phyloP scores from a whole-genome alignment of 1,140 invertebrate species.

The Monomorium pharaonis region DNA sequence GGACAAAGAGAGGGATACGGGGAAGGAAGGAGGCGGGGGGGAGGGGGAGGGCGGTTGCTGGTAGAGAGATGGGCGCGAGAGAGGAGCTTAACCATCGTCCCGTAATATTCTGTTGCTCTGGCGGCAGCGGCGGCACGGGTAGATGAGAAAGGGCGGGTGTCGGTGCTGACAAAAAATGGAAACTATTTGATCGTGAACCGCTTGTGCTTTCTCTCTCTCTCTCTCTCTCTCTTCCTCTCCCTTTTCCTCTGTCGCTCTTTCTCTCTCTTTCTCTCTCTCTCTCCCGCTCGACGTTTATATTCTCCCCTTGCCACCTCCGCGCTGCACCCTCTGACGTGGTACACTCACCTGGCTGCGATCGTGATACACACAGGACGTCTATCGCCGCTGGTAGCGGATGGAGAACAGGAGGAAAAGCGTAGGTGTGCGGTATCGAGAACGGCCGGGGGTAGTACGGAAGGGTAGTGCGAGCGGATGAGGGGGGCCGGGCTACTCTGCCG shows the following conservation, averaged over 20 bases:
- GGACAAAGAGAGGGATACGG: slow-evolving; percentile 6
- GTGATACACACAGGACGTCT: slow-evolving; percentile 56
- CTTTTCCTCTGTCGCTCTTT: background rate
- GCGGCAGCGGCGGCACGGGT: slow-evolving; percentile 35
- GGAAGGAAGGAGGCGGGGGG: background rate
- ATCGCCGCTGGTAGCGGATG: slow-evolving; percentile 49
- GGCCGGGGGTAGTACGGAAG: slow-evolving; percentile 16
- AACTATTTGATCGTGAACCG: slow-evolving; percentile 81
- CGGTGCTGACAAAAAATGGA: slow-evolving; percentile 74
- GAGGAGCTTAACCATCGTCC: slow-evolving; percentile 74
- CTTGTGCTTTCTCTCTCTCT: slow-evolving; percentile 52
- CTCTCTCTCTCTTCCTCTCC: background rate
- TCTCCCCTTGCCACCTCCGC: slow-evolving; percentile 19
- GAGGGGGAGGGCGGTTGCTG: slow-evolving; percentile 9
- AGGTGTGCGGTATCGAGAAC: slow-evolving; percentile 22
- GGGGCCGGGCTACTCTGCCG: slow-evolving; percentile 69
- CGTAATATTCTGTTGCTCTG: slow-evolving; percentile 74
- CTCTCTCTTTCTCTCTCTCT: background rate
- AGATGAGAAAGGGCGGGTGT: slow-evolving; percentile 73
- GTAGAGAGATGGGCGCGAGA: slow-evolving; percentile 68
- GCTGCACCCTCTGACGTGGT: slow-evolving; percentile 35
- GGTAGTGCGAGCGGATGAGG: slow-evolving; percentile 59
- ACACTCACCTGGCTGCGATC: slow-evolving; percentile 59
- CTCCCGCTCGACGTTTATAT: slow-evolving; percentile 24
- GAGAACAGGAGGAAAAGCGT: slow-evolving; percentile 53